A percentile compares a stretch with the other conserved stretches of the same genome.
Evolutionary conservation across 2,797 vertebrate species (phyloP).

Genomic region (Enteromius fasciolatus): DNA sequence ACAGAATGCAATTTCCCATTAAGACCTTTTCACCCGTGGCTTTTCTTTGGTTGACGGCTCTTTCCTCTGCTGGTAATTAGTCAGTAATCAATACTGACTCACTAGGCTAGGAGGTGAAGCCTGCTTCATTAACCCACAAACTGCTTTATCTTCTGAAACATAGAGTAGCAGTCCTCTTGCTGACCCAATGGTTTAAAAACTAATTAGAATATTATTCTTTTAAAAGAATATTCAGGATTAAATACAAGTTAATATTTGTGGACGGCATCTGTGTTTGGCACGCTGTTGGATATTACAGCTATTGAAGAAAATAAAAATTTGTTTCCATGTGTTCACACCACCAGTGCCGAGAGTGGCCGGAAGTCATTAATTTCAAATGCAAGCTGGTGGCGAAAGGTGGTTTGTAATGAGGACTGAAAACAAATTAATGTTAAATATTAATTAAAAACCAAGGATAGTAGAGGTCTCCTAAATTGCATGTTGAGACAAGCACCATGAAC

Average conservation of each 20-base stretch:
- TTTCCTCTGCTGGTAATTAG: slow-evolving; percentile 37
- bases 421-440: too few relatives aligned
- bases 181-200: background rate
- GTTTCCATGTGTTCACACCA: too few relatives aligned
- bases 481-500: too few relatives aligned
- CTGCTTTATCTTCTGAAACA: slow-evolving; percentile 3
- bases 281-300: background rate
- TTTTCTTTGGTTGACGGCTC: slow-evolving; percentile 9
- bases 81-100: slow-evolving; percentile 36
- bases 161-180: background rate
- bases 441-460: too few relatives aligned
- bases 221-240: background rate
- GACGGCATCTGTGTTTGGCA: background rate
- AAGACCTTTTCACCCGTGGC: slow-evolving; percentile 1
- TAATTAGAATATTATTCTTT: background rate
- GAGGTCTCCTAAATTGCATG: too few relatives aligned
- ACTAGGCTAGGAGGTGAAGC: slow-evolving; percentile 20
- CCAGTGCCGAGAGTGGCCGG: too few relatives aligned
- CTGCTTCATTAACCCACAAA: slow-evolving; percentile 33
- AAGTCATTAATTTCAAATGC: too few relatives aligned
- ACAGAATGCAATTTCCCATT: background rate
- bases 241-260: background rate
- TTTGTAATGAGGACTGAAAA: too few relatives aligned
- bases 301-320: background rate
- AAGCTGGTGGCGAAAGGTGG: too few relatives aligned